phyloP scores from a whole-genome alignment of 2,113 vertebrate genomes.

The Asarcornis scutulata region DNA sequence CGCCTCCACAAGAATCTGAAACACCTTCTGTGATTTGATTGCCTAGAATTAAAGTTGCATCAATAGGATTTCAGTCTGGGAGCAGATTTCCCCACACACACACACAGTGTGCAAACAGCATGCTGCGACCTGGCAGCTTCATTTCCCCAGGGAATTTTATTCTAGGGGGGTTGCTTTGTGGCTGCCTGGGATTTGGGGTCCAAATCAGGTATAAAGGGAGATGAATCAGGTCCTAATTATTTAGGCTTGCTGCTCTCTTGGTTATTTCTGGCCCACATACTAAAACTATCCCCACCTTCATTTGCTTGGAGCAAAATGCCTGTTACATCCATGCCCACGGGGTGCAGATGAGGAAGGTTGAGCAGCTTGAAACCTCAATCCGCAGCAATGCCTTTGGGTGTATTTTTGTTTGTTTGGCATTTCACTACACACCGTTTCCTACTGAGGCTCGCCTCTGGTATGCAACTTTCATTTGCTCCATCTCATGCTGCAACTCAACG shows the following conservation, averaged over 20 bases:
- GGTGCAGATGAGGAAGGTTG: neutral
- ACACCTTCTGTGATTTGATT: accelerated
- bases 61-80: neutral
- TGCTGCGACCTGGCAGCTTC: neutral
- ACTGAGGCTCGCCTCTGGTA: neutral
- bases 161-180: neutral
- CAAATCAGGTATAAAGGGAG: neutral
- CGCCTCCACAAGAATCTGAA: neutral
- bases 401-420: neutral
- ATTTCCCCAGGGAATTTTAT: neutral
- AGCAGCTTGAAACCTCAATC: neutral
- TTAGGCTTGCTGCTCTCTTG: neutral
- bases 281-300: too few species aligned
- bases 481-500: neutral
- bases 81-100: neutral
- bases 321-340: accelerated
- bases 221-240: neutral
- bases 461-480: neutral
- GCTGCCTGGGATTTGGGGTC: neutral
- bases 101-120: accelerated
- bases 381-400: neutral
- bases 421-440: neutral
- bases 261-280: neutral
- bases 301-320: neutral
- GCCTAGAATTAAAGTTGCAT: neutral